phyloP scores from a whole-genome alignment of 1,140 invertebrate species.

The Drosophila neocordata region DNA sequence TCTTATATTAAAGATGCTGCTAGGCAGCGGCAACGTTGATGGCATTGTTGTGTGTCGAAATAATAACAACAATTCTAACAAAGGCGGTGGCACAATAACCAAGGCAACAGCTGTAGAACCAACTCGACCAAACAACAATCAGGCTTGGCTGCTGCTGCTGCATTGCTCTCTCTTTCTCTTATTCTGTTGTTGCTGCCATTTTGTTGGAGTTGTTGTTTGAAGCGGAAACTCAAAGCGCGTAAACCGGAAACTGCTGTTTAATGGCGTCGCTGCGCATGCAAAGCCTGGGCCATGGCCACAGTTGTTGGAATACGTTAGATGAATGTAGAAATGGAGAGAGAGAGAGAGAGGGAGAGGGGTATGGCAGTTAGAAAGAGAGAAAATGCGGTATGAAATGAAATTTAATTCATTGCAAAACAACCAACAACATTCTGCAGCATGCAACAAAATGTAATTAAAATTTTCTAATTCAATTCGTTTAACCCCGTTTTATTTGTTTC shows the following conservation, averaged over 20 bases:
- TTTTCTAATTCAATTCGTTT: conserved; percentile 71
- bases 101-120: conserved; percentile 70
- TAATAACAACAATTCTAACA: conserved; percentile 74
- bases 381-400: conserved; percentile 67
- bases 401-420: conserved; percentile 76
- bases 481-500: conserved; percentile 52
- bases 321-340: background rate
- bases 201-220: conserved; percentile 64
- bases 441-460: conserved; percentile 80
- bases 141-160: conserved; percentile 14
- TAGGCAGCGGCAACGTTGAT: conserved; percentile 34
- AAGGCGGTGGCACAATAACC: conserved; percentile 71
- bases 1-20: conserved; percentile 78
- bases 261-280: conserved; percentile 76
- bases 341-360: conserved; percentile 23
- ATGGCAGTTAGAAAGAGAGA: conserved; percentile 16
- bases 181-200: background rate
- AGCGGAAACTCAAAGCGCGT: conserved; percentile 80
- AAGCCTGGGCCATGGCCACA: conserved; percentile 34
- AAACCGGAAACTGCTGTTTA: conserved; percentile 81
- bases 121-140: conserved; percentile 70
- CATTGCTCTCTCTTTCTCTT: background rate
- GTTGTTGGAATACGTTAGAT: background rate
- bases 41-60: conserved; percentile 57
- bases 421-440: conserved; percentile 56